Base-by-base conservation (phyloP, 2,888 invertebrate species). In the Cylloceria caligata region DNA sequence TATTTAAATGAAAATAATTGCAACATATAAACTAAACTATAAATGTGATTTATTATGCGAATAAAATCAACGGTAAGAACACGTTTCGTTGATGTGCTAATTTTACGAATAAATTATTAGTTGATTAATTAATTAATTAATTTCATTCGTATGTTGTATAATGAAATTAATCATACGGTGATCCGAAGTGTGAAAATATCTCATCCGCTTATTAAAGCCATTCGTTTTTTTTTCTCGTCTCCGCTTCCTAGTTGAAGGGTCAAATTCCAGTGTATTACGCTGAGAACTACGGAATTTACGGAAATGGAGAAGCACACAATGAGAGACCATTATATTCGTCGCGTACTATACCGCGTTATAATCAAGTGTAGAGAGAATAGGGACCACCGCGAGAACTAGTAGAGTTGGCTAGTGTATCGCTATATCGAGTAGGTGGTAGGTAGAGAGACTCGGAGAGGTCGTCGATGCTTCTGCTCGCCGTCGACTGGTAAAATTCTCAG, bases 281-380 rank as follows among this genome's bases (percentile, higher is more conserved):
- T 5, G 16, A 47, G 49, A 42, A 36, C 60, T 36, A n/a, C 30
- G 30, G 68, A 49, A 68, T 79, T 68, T 73, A 67, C 72, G 79
- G 60, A 79, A 79, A 67, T 45, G 42, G 47, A 74, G 79, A 79
- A 47, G 30, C 62, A 42, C 68, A 24, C 39, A 36, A 11, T 4
- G 69, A 77, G 62, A 69, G 62, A 19, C 74, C 74, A 64, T 80
- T 80, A 74, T 74, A 69, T 74, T 68, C 42, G 68, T 80, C 68
- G 74, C 52, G 36, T 65, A 55, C 45, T 49, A 67, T 73, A 49
- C 74, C 47, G 64, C 47, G 65, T 71, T 71, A 75, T 60, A 75
- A 9, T 64, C 62, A 55, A 71, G 69, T 47, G 13, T 34, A 49
- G 39, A 57, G 45, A 76, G 34, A 64, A 34, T 47, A 75, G 36